phyloP scores from a whole-genome alignment of 1,140 invertebrate genomes.

The Pachyrhynchus sulphureomaculatus region DNA sequence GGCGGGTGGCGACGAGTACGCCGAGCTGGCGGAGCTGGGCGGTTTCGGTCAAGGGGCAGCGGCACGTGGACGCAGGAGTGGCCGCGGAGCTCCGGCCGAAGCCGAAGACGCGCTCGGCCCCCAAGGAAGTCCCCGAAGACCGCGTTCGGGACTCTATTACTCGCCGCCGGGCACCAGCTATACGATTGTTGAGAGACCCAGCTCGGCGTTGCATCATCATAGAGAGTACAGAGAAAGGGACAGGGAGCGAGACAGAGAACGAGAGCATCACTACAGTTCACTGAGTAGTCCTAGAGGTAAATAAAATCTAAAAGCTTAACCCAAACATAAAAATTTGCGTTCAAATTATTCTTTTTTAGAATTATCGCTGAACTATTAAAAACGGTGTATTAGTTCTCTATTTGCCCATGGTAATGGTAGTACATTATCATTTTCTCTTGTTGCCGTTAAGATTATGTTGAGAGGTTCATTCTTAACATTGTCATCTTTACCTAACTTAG shows the following conservation, averaged over 20 bases:
- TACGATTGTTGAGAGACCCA: conserved; percentile 79
- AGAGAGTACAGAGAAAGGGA: conserved; percentile 45
- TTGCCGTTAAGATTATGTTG: too few relatives aligned
- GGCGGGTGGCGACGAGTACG: conserved; percentile 56
- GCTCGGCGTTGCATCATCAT: conserved; percentile 70
- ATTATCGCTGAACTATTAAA: too few relatives aligned
- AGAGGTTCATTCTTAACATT: too few relatives aligned
- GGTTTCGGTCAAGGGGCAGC: conserved; percentile 53
- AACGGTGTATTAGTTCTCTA: too few relatives aligned
- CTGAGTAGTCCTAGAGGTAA: conserved; percentile 51
- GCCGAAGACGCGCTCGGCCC: conserved; percentile 52
- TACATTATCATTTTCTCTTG: too few relatives aligned
- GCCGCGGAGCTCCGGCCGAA: conserved; percentile 50
- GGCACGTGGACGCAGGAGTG: conserved; percentile 44
- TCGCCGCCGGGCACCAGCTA: conserved; percentile 76
- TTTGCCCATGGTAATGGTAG: too few relatives aligned
- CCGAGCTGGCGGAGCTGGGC: conserved; percentile 56
- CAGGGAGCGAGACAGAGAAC: conserved; percentile 38
- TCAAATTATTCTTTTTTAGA: too few relatives aligned
- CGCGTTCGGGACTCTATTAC: conserved; percentile 64
- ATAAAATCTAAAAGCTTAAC: too few relatives aligned
- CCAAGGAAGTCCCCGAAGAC: conserved; percentile 48
- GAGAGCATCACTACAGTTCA: conserved; percentile 54
- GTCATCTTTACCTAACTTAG: too few relatives aligned
- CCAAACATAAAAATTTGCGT: too few relatives aligned